Percentiles rank a stretch among this genome's conserved stretches.
These are phyloP conservation scores for Nannoperca australis DNA, from an alignment of 2,797 vertebrate genomes.

Conservation along the genomic window DNA sequence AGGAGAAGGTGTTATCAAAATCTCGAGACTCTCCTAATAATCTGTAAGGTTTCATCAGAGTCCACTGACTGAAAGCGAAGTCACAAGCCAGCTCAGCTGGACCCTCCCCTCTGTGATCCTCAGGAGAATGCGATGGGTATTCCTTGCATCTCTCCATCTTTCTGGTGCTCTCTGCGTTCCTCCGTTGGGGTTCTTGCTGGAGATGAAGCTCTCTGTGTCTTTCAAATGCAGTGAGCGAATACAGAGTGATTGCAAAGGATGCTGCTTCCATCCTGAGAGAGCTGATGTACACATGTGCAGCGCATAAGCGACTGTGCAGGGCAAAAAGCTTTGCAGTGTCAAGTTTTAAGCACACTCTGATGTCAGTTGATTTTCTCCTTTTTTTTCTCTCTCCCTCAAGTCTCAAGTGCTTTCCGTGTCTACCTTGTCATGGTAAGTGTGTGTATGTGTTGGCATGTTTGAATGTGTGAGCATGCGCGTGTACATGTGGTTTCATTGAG, in stretches of 20 bases:
- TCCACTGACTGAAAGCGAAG: conserved; percentile 63
- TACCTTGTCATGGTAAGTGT: conserved; percentile 56
- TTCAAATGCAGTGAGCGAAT: conserved; percentile 69
- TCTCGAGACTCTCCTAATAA: conserved; percentile 68
- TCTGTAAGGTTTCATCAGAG: conserved; percentile 69
- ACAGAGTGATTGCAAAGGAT: conserved; percentile 70
- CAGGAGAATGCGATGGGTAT: conserved; percentile 52
- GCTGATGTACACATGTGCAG: conserved; percentile 65
- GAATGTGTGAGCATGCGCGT: conserved; percentile 70
- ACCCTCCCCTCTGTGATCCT: conserved; percentile 63
- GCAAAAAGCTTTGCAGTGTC: conserved; percentile 76
- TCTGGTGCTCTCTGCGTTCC: conserved; percentile 61
- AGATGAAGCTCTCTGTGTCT: conserved; percentile 66
- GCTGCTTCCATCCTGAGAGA: conserved; percentile 77
- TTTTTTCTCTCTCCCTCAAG: conserved; percentile 37
- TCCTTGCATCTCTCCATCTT: conserved; percentile 55
- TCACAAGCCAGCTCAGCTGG: conserved; percentile 61
- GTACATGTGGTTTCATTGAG: conserved; percentile 72
- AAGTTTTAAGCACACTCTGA: conserved; percentile 66
- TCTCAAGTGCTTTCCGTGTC: conserved; percentile 70
- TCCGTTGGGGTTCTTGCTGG: conserved; percentile 60
- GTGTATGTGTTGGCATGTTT: conserved; percentile 69
- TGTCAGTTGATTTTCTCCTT: conserved; percentile 43
- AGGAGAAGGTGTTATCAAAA: conserved; percentile 71
- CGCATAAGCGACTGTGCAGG: conserved; percentile 61